These are phyloP conservation scores for Bostrychus sinensis DNA, from an alignment of 2,113 vertebrate genomes.

Conservation along the genomic window DNA sequence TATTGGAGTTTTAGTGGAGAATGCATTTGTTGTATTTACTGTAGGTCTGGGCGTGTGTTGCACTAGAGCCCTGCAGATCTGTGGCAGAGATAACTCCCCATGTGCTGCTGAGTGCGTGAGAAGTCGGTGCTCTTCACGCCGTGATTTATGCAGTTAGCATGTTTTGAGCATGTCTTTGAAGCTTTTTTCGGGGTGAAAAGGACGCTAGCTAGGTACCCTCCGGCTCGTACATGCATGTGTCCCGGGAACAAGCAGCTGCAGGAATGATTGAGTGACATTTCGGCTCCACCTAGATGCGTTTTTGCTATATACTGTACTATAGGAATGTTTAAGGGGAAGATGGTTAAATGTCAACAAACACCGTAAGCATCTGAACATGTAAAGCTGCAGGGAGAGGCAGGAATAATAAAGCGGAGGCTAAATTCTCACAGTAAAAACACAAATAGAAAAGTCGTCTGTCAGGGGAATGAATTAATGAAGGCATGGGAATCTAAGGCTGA, in stretches of 20 bases:
- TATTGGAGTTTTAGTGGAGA: conserved; percentile 49
- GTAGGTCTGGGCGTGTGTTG: conserved; percentile 41
- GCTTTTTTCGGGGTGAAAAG: conserved; percentile 67
- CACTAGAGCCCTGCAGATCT: conserved; percentile 60
- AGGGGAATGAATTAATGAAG: neutral
- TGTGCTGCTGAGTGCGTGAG: conserved; percentile 65
- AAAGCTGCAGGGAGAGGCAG: conserved; percentile 9
- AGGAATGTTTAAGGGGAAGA: conserved; percentile 54
- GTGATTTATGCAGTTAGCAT: conserved; percentile 65
- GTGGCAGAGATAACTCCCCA: conserved; percentile 64
- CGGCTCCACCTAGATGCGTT: conserved; percentile 54
- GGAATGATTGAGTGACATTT: conserved; percentile 72
- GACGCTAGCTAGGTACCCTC: conserved; percentile 64
- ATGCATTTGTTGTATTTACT: conserved; percentile 74
- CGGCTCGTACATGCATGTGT: conserved; percentile 55
- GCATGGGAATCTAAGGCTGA: neutral
- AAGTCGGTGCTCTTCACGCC: conserved; percentile 54
- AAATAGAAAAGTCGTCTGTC: neutral
- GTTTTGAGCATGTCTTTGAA: conserved; percentile 41
- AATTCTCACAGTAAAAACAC: neutral
- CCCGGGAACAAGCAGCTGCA: conserved; percentile 74
- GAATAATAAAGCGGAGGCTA: conserved; percentile 4
- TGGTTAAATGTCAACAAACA: conserved; percentile 59
- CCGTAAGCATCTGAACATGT: conserved; percentile 30
- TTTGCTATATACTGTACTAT: conserved; percentile 27